Evolutionary conservation across 2,113 vertebrate species (phyloP).

Genomic region (Oplegnathus fasciatus): DNA sequence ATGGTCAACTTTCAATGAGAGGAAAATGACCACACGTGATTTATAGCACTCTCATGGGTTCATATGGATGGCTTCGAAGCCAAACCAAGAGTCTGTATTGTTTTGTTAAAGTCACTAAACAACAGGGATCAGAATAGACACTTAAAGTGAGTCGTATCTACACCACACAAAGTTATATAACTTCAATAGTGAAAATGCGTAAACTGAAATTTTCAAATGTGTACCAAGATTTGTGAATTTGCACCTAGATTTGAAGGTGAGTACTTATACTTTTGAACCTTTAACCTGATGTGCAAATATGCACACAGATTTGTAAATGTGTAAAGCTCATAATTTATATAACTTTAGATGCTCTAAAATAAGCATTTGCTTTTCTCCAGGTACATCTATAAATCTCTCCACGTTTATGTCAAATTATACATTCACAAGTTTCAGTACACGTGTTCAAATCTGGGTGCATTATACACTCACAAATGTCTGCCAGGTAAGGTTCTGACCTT

Average conservation of each 20-base stretch:
- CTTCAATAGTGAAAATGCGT: not conserved
- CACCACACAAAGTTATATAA: not conserved
- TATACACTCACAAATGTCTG: not conserved
- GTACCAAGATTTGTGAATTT: not conserved
- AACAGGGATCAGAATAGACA: not conserved
- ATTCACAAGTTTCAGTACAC: not conserved
- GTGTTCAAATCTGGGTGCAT: not conserved
- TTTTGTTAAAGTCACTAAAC: slow-evolving; percentile 4
- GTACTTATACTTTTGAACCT: too few relatives aligned
- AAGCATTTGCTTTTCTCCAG: not conserved
- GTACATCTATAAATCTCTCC: not conserved
- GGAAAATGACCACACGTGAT: not conserved
- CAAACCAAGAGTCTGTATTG: not conserved
- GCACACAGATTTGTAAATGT: too few relatives aligned
- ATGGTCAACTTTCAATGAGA: not conserved
- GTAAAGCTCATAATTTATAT: not conserved
- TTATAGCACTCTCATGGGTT: not conserved
- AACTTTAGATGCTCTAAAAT: not conserved
- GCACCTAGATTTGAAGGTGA: too few relatives aligned
- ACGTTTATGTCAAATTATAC: not conserved
- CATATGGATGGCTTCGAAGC: not conserved
- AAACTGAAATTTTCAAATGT: not conserved
- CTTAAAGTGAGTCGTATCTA: not conserved
- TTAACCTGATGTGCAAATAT: not conserved
- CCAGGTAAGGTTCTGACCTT: not conserved